Conservation (phyloP, 2,888 invertebrate species). For the Tenodera sinensis region DNA sequence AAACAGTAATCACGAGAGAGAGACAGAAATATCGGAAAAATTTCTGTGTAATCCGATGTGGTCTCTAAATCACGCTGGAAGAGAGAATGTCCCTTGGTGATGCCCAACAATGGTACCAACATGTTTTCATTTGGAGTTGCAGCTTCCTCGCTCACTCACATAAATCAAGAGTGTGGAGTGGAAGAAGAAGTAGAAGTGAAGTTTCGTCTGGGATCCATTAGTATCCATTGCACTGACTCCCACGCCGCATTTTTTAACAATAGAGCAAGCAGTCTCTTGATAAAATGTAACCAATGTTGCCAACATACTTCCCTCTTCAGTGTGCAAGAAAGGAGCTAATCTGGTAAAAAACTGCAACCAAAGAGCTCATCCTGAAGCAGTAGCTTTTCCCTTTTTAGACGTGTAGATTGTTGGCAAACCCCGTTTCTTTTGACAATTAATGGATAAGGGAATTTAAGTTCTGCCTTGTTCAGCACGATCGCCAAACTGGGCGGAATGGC, state of each 20-base stretch:
- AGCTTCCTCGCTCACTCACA: background rate
- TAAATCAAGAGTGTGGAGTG: background rate
- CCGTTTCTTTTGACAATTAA: no score
- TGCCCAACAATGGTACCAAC: background rate
- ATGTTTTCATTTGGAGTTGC: background rate
- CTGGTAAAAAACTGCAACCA: no score
- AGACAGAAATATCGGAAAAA: background rate
- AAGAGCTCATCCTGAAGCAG: no score
- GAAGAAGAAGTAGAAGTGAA: background rate
- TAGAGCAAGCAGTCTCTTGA: background rate
- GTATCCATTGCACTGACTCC: background rate
- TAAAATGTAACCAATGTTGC: background rate
- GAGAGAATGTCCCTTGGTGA: background rate
- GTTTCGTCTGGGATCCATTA: background rate
- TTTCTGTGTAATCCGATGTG: background rate
- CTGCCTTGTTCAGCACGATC: no score
- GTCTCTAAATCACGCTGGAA: background rate
- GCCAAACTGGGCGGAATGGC: no score
- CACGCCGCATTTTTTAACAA: background rate
- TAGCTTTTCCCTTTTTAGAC: no score
- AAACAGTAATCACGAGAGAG: background rate
- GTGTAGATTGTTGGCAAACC: no score
- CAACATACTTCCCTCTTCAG: background rate
- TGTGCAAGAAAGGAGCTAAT: background rate
- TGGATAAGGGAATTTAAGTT: no score